phyloP scores from a whole-genome alignment of 2,888 invertebrate species.

The Leptopterna dolabrata region DNA sequence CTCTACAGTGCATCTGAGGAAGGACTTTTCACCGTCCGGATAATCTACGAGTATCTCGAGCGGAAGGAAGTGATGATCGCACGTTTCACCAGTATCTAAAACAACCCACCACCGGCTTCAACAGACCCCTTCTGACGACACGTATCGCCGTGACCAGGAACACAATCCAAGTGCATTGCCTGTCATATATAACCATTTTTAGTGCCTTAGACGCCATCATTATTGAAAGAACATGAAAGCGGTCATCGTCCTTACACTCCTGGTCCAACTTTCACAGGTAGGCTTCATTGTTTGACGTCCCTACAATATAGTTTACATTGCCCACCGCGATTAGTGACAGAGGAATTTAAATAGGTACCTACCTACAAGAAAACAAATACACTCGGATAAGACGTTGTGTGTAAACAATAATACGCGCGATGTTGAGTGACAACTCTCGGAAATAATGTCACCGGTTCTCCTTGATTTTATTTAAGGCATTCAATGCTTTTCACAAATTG shows the following conservation, averaged over 20 bases:
- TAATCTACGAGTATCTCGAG: background rate
- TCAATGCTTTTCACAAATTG: too few relatives aligned
- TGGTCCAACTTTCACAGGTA: constrained; percentile 18
- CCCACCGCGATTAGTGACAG: constrained; percentile 22
- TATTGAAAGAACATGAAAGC: constrained; percentile 20
- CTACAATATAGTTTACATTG: background rate
- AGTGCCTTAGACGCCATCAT: background rate
- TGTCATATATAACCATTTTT: constrained; percentile 36
- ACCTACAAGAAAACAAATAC: background rate
- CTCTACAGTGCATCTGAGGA: too few relatives aligned
- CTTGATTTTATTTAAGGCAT: too few relatives aligned
- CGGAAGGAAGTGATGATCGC: background rate
- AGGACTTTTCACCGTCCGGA: background rate
- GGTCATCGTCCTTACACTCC: constrained; percentile 7
- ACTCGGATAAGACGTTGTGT: too few relatives aligned
- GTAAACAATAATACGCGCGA: too few relatives aligned
- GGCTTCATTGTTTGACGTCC: background rate
- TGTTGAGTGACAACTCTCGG: too few relatives aligned
- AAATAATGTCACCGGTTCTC: too few relatives aligned
- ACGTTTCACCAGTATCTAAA: background rate
- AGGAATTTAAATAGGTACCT: too few relatives aligned
- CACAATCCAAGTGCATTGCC: background rate
- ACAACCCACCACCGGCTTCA: background rate
- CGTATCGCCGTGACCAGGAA: constrained; percentile 18
- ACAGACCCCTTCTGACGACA: background rate